Evolutionary conservation across 2,113 vertebrate genomes (phyloP), one percentile per base, ranked within the genome.

Genomic region (Thomomys bottae): DNA sequence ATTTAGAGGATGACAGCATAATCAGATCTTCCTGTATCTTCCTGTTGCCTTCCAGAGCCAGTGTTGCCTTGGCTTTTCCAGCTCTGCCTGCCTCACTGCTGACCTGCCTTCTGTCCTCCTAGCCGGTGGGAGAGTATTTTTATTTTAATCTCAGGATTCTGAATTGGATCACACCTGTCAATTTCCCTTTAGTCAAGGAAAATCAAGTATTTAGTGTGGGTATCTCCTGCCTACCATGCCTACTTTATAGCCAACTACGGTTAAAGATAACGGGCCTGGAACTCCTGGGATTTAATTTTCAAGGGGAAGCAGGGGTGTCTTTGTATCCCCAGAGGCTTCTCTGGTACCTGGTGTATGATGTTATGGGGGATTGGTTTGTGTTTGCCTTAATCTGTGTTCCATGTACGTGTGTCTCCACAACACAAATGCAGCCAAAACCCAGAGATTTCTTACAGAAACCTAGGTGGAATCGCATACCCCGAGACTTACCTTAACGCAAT

Each of bases 61-160:
- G 8, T 81, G 0, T 18, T 54, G 18, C 32, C 12, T 17, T 32
- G 36, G 4, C 23, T 38, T 14, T 11, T 40, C 8, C 11, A 20
- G 34, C 12, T 23, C 34, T 4, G 0, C 3, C 64, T 32, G n/a
- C 20, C 36, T 54, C 8, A 8, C 66, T 63, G 3, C 0, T 0
- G 5, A 8, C 32, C 9, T 24, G 57, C 24, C 32, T n/a, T 23
- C 30, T 3, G 0, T 11, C 59, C 57, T 54, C 68, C 61, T 24
- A 66, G 14, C 6, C 38, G 11, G 0, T 14, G 2, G 1, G 2
- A 10, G 0, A 5, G 11, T 0, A 5, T 36, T 28, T 14, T 54
- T 54, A 11, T 8, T 49, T 49, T 1, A 15, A 17, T 32, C 40
- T 91, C 42, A 34, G 32, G 38, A 76, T 28, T 32, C 15, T 70